Base-by-base conservation (phyloP, 2,113 vertebrate species). In the Phrynosoma platyrhinos region DNA sequence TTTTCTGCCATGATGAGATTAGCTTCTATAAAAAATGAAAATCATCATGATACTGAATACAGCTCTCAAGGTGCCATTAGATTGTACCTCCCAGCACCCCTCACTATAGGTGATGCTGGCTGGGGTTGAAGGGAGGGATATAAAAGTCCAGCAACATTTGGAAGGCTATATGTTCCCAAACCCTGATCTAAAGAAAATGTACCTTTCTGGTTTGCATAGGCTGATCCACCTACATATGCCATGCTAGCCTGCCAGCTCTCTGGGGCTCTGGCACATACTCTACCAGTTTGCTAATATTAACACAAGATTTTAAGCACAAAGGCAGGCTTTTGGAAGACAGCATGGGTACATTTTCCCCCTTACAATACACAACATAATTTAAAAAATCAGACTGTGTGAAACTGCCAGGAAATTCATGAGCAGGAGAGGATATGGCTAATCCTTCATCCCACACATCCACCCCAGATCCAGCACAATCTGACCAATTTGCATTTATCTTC, bases 1-100 rank as follows among this genome's bases (percentile, higher is more conserved):
- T 83, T 69, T 69, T 62, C 64, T 83, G 55, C 47, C 66, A 30
- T 83, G 64, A 69, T 83, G 9, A 69, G 66, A 83, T 71, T 53
- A 71, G 10, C 13, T 71, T n/a, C 64, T 53, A 53, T 52, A 52
- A 83, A 72, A 7, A 83, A 52, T 83, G 30, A 69, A 83, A 83
- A n/a, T 30, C 69, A 53, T 20, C 68, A 53, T 32, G 66, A 53
- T 71, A 8, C 8, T 69, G 23, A 83, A 16, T 71, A 23, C 25
- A 30, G 68, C 68, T 5, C 25, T 71, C 27, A 8, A 30, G 23
- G 9, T 30, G 68, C 68, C 25, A 9, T 25, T 25, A 9, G 68
- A 71, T 71, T 71, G 2, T 30, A 71, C 23, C 23, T 68, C 23
- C 25, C 66, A 25, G 4, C 66, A 68, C 66, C 23, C 23, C 23